Conservation (phyloP, 2,888 invertebrate genomes). For the Selenia dentaria region DNA sequence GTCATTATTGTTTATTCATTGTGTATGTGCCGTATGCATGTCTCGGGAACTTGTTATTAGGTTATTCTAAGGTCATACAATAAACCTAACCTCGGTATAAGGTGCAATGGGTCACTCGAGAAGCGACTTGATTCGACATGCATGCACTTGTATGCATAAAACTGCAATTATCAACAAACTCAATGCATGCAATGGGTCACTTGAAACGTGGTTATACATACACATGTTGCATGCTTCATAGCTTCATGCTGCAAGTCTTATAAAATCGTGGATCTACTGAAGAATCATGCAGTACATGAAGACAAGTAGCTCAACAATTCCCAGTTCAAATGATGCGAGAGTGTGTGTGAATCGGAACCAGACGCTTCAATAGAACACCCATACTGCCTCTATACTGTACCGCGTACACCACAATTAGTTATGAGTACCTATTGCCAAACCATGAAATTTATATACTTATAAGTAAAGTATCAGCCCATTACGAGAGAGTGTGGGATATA, state of each 20-base stretch:
- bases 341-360: constrained; percentile 2
- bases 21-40: constrained; percentile 53
- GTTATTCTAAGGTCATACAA: constrained; percentile 35
- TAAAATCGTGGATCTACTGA: too few relatives aligned
- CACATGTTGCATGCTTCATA: neutral
- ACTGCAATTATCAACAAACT: too few relatives aligned
- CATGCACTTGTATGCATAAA: too few relatives aligned
- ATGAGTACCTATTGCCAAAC: too few relatives aligned
- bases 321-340: neutral
- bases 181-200: too few relatives aligned
- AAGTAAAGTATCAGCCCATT: too few relatives aligned
- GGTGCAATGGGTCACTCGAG: constrained; percentile 14
- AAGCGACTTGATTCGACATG: constrained; percentile 1
- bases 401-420: neutral
- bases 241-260: too few relatives aligned
- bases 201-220: too few relatives aligned
- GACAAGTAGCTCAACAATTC: too few relatives aligned
- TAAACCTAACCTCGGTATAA: constrained; percentile 29
- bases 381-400: constrained; percentile 3
- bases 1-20: constrained; percentile 52
- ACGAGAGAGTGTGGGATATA: too few relatives aligned
- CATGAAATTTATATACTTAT: too few relatives aligned
- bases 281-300: too few relatives aligned
- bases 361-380: constrained; percentile 4
- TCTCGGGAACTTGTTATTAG: constrained; percentile 49